Evolutionary conservation across 2,797 vertebrate genomes (phyloP).

Genomic region (Hippocampus kuda): DNA sequence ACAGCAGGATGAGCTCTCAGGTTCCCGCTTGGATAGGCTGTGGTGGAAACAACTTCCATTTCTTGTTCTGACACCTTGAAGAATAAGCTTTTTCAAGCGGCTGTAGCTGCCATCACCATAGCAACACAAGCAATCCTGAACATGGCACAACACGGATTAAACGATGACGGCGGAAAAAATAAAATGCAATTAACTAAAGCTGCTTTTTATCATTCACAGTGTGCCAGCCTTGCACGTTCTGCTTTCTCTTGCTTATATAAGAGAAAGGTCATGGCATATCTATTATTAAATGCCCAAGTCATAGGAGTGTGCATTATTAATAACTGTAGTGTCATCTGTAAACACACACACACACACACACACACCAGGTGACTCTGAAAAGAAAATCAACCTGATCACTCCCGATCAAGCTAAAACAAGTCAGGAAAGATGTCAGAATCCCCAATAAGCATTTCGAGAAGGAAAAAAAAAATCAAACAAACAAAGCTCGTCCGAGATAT

Average conservation of each 20-base stretch:
- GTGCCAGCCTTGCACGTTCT: conserved; percentile 1
- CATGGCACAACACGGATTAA: conserved; percentile 34
- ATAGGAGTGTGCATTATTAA: conserved; percentile 61
- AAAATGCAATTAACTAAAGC: not conserved
- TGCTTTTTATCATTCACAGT: not conserved
- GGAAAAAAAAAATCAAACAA: not conserved
- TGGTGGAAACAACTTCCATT: conserved; percentile 46
- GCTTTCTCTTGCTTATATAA: conserved; percentile 42
- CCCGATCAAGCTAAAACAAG: not conserved
- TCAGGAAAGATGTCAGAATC: not conserved
- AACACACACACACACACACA: conserved; percentile 16
- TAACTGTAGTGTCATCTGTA: conserved; percentile 35
- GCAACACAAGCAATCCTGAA: conserved; percentile 42
- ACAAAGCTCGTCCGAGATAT: conserved; percentile 2
- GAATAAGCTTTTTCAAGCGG: conserved; percentile 44
- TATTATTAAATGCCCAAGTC: conserved; percentile 60
- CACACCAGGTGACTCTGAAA: conserved; percentile 23
- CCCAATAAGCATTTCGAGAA: not conserved
- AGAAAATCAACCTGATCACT: conserved; percentile 20
- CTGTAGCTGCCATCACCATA: conserved; percentile 53
- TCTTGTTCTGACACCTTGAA: conserved; percentile 37
- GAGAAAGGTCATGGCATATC: conserved; percentile 57
- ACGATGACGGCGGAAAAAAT: conserved; percentile 24
- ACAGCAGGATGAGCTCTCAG: conserved; percentile 40
- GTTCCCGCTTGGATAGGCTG: conserved; percentile 41